Evolutionary conservation across 2,113 vertebrate species (phyloP).

Genomic region (Thryonomys swinderianus): DNA sequence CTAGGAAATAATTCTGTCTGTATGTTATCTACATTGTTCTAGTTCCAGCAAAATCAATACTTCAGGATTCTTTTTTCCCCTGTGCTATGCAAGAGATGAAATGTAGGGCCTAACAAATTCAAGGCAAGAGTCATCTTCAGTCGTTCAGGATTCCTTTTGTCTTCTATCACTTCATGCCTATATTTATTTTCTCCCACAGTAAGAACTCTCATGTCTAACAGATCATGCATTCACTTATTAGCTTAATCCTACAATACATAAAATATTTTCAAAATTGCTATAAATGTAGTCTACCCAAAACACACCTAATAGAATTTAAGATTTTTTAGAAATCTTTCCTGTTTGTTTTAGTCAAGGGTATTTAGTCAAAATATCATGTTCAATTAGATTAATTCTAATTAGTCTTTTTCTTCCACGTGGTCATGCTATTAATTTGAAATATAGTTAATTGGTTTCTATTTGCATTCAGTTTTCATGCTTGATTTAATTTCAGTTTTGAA

Average conservation of each 20-base stretch:
- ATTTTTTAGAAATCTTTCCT: not conserved
- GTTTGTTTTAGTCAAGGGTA: not conserved
- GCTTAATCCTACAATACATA: not conserved
- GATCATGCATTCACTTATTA: not conserved
- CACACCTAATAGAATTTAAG: not conserved
- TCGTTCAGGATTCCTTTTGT: not conserved
- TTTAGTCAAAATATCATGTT: slow-evolving; percentile 33
- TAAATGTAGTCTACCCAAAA: not conserved
- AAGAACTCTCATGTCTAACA: not conserved
- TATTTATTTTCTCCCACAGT: not conserved
- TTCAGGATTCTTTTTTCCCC: not conserved
- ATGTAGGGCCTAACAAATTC: too few relatives aligned
- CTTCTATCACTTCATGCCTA: not conserved
- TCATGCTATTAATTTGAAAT: slow-evolving; percentile 48
- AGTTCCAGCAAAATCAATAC: not conserved
- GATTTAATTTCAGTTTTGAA: slow-evolving; percentile 38
- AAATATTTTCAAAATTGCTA: not conserved
- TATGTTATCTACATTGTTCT: not conserved
- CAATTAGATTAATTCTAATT: slow-evolving; percentile 21
- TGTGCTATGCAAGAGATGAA: not conserved
- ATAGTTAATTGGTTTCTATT: slow-evolving; percentile 18
- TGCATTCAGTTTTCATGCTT: slow-evolving; percentile 42
- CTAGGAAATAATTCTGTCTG: not conserved
- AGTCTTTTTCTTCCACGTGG: not conserved
- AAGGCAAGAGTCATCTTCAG: not conserved